Percentiles rank a stretch among this genome's conserved stretches.
These are phyloP conservation scores for Hirudo medicinalis DNA, from an alignment of 1,140 invertebrate species.

Conservation along the genomic window DNA sequence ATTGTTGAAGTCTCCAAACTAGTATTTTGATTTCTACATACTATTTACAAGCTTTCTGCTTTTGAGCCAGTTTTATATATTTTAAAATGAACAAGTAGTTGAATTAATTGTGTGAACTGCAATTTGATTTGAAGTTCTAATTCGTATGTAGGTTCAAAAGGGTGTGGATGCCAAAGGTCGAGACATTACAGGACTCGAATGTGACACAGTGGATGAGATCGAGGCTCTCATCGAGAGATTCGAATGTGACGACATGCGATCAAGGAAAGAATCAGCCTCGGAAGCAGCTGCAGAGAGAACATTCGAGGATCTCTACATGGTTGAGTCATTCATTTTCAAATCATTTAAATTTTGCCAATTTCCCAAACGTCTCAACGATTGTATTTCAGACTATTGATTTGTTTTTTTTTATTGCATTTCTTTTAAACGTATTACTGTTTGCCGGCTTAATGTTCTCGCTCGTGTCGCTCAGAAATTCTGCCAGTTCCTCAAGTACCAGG, in stretches of 20 bases:
- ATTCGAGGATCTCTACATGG: slow-evolving; percentile 42
- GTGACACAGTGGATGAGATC: slow-evolving; percentile 33
- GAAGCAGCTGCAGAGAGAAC: slow-evolving; percentile 34
- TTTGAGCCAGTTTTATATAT: too few species aligned
- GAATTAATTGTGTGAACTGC: too few species aligned
- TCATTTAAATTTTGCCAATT: neutral
- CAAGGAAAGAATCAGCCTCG: slow-evolving; percentile 28
- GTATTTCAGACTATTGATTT: too few species aligned
- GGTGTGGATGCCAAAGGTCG: slow-evolving; percentile 27
- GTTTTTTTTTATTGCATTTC: too few species aligned
- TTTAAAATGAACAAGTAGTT: too few species aligned
- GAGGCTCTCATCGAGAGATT: slow-evolving; percentile 34
- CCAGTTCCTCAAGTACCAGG: slow-evolving; percentile 34
- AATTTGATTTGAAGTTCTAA: neutral
- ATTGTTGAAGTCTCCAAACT: too few species aligned
- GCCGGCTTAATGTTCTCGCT: neutral
- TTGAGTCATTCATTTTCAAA: slow-evolving; percentile 19
- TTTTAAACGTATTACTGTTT: too few species aligned
- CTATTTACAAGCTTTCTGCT: too few species aligned
- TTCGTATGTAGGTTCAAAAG: slow-evolving; percentile 18
- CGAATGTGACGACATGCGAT: slow-evolving; percentile 29
- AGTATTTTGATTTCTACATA: too few species aligned
- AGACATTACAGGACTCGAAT: slow-evolving; percentile 30
- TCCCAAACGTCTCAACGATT: too few species aligned
- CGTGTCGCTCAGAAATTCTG: slow-evolving; percentile 36